Evolutionary conservation across 2,797 vertebrate genomes (phyloP), one percentile per base, ranked within the genome.

Genomic region (Muscicapa comitata): DNA sequence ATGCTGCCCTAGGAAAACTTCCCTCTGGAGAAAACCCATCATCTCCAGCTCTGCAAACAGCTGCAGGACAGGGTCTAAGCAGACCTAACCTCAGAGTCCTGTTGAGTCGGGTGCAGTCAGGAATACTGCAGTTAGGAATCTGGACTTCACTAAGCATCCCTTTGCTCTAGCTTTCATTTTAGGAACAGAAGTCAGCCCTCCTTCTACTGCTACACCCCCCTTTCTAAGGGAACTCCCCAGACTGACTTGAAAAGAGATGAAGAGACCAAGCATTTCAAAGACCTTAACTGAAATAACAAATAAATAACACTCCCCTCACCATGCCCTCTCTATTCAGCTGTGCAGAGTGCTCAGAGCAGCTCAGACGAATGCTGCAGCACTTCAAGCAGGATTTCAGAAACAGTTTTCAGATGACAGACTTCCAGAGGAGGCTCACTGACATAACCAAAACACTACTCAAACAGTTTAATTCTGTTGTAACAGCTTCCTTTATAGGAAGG

Each of bases 41-140:
- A 31, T 6, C 24, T 38, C 5, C 23, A 50, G 3, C 21, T 17
- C 54, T 53, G 31, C 31, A 65, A 38, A 20, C 2, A 3, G 8
- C 9, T 54, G 59, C 70, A 70, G 10, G 10, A 57, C 31, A 47
- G 54, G 50, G 24, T 42, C 54, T 19, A 26, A 25, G 29, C 35
- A 83, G 26, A 38, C 3, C 40, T 47, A 37, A 14, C 13, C n/a
- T 28, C 37, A 18, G 51, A 63, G 45, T 7, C 4, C 16, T 1
- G 0, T 0, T 14, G 4, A 6, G 35, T 3, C 54, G 53, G 51
- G 7, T 14, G 14, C 51, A 29, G 6, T 9, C 4, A 2, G 4
- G 42, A 35, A 35, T 35, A 35, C 35, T 14, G 14, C 51, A 29
- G 7, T 10, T 4, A 2, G 4, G 42, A 80, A 17, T 18, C 29